Base-by-base conservation (phyloP, 2,888 invertebrate species). In the Cerastis leucographa region DNA sequence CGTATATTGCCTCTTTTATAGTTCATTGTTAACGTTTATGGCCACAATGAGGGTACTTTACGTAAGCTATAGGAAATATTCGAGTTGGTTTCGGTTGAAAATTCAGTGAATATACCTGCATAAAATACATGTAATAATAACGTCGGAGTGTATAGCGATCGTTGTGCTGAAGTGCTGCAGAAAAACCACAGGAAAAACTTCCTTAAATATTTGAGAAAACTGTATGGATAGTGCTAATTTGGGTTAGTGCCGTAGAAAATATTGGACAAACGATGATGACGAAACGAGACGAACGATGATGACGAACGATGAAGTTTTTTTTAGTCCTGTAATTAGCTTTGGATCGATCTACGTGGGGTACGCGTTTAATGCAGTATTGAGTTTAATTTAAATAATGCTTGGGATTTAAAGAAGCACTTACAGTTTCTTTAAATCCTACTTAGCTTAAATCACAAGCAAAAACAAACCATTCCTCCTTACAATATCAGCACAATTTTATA, bases 1-100 rank as follows among this genome's bases (percentile, higher is more conserved):
- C 71, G 66, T 78, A 71, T 80, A 84, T 78, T 78, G 75, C 84
- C 77, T 86, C 78, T 86, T 81, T 86, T 83, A 86, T 83, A 83
- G 83, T 74, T 73, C 70, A 78, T 77, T 80, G 77, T 83, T 79
- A 83, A 65, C 81, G 40, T 77, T 87, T 80, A 85, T 78, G 56
- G 64, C 66, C 66, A 83, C 70, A 79, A 74, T 75, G 79, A 81
- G 85, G 84, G 83, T 83, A 81, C 76, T 88, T 87, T 78, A 83
- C 68, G 59, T 80, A 78, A 83, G 70, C 75, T 74, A 74, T 81
- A 71, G 81, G 74, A 76, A 78, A 86, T 82, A 85, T 81, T 79
- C 68, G 25, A 76, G 83, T 68, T 25, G 74, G 79, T 79, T 85
- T 86, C 44, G 76, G 75, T 76, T 66, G 73, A 46, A 80, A 71